phyloP scores from a whole-genome alignment of 2,113 vertebrate species.

The Paramormyrops kingsleyae region DNA sequence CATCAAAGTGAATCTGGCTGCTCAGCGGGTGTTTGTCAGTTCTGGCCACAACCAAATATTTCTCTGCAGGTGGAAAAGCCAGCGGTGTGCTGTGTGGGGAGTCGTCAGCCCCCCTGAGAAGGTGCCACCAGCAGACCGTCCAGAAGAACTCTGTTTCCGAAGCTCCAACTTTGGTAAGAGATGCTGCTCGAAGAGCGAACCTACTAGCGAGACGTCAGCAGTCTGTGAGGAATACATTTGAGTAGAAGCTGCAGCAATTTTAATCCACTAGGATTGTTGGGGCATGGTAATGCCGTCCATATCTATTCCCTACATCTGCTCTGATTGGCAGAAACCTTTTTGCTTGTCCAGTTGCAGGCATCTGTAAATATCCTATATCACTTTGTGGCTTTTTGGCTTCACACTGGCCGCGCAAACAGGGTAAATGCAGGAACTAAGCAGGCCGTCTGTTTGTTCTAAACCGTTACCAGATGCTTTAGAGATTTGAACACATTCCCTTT shows the following conservation, averaged over 20 bases:
- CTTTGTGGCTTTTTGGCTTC: not conserved
- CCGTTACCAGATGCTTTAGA: not conserved
- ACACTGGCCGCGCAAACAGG: not conserved
- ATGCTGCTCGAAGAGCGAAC: constrained; percentile 15
- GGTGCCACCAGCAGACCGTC: constrained; percentile 58
- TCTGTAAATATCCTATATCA: not conserved
- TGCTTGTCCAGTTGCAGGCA: not conserved
- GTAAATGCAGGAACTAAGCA: not conserved
- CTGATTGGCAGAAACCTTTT: not conserved
- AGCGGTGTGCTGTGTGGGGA: constrained; percentile 64
- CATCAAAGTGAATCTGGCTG: not conserved
- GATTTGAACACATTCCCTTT: not conserved
- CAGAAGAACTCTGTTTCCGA: constrained; percentile 52
- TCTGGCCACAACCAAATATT: not conserved
- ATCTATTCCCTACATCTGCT: not conserved
- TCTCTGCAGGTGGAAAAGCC: constrained; percentile 49
- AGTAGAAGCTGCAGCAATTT: not conserved
- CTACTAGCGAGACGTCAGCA: not conserved
- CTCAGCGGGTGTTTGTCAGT: not conserved
- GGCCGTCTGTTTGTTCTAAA: not conserved
- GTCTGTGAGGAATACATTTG: not conserved
- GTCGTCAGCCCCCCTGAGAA: constrained; percentile 62
- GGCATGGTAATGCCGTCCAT: not conserved
- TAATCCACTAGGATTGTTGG: not conserved
- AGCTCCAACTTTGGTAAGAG: constrained; percentile 52